Percentiles rank a stretch among this genome's conserved stretches.
These are phyloP conservation scores for Heliconius hortense DNA, from an alignment of 2,888 invertebrate genomes.

Conservation along the genomic window DNA sequence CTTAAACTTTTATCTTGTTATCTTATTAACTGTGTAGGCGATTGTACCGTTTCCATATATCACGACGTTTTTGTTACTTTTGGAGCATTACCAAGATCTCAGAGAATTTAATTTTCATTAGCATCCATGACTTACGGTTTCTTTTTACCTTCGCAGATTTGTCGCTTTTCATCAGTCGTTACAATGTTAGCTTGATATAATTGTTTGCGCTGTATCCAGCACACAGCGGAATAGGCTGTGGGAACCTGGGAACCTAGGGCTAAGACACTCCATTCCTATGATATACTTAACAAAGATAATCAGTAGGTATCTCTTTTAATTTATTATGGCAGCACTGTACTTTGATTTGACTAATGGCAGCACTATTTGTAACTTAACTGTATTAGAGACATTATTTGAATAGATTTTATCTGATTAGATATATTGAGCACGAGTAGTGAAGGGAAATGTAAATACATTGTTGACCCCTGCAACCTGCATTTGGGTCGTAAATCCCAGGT, in stretches of 20 bases:
- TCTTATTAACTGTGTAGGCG: background rate
- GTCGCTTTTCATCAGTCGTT: background rate
- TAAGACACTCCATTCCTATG: background rate
- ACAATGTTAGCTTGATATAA: background rate
- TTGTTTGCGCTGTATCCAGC: background rate
- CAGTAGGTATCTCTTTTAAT: too few relatives aligned
- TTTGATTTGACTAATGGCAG: too few relatives aligned
- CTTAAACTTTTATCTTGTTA: background rate
- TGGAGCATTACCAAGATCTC: constrained; percentile 16
- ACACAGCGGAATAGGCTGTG: fast-evolving
- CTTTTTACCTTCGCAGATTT: background rate
- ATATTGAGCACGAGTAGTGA: too few relatives aligned
- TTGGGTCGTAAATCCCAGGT: too few relatives aligned
- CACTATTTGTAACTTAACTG: too few relatives aligned
- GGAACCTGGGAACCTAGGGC: background rate
- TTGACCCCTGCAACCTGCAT: too few relatives aligned
- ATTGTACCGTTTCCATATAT: background rate
- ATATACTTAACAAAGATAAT: too few relatives aligned
- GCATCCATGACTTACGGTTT: background rate
- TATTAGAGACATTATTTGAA: too few relatives aligned
- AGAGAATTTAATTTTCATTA: constrained; percentile 14
- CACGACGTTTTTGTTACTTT: constrained; percentile 1
- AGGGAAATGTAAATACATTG: too few relatives aligned
- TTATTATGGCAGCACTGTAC: too few relatives aligned
- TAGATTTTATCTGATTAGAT: too few relatives aligned